These are phyloP conservation scores for Lycia hirtaria DNA, from an alignment of 2,888 invertebrate genomes.

Conservation along the genomic window DNA sequence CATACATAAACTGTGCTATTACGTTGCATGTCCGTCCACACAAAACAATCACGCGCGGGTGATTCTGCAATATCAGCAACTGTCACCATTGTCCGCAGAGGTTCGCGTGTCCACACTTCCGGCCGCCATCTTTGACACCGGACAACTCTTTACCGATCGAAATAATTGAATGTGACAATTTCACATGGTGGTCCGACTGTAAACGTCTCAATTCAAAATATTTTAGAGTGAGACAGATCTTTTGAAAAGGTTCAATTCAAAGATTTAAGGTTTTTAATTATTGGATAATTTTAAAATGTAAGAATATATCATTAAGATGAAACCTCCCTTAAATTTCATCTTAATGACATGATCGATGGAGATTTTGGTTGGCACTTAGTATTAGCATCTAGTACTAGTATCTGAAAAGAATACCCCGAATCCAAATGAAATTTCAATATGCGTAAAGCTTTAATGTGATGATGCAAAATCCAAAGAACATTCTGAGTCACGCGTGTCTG, in stretches of 20 bases:
- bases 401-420: no score
- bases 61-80: slow-evolving; percentile 43
- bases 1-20: slow-evolving; percentile 31
- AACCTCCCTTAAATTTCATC: no score
- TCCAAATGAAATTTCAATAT: no score
- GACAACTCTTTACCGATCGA: slow-evolving; percentile 43
- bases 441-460: no score
- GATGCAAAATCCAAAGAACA: not conserved
- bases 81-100: slow-evolving; percentile 32
- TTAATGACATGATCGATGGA: no score
- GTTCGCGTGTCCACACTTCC: slow-evolving; percentile 43
- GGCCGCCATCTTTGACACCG: slow-evolving; percentile 37
- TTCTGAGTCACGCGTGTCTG: no score
- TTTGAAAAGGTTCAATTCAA: not conserved
- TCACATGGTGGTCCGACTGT: slow-evolving; percentile 52
- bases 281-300: no score
- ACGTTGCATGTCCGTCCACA: slow-evolving; percentile 48
- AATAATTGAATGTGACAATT: slow-evolving; percentile 33
- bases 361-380: no score
- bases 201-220: slow-evolving; percentile 9
- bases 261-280: no score
- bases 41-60: slow-evolving; percentile 46
- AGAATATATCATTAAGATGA: no score
- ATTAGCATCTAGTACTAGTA: no score
- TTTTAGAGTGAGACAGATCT: not conserved